Percentiles rank a stretch among this genome's conserved stretches.
phyloP scores from a whole-genome alignment of 2,113 vertebrate species.

The Ranitomeya variabilis region DNA sequence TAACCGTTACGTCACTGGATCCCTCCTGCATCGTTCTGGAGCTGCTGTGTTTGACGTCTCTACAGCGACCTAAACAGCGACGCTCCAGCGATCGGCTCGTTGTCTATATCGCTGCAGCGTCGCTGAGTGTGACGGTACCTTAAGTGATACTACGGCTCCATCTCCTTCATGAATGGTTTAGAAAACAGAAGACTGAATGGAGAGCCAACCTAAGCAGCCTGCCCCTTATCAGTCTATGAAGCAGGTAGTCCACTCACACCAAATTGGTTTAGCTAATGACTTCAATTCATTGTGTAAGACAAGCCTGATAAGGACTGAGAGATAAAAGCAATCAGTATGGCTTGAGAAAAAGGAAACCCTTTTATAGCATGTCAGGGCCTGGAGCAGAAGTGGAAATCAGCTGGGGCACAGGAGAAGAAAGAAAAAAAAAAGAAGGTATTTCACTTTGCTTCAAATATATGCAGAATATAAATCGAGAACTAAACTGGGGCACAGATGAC shows the following conservation, averaged over 20 bases:
- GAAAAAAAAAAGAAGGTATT: not conserved
- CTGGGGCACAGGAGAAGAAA: not conserved
- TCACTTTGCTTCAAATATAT: not conserved
- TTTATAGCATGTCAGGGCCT: conserved; percentile 13
- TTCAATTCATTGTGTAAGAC: conserved; percentile 36
- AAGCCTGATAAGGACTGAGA: not conserved
- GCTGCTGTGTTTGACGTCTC: no score
- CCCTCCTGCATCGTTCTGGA: no score
- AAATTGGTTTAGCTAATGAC: conserved; percentile 28
- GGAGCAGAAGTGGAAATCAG: not conserved
- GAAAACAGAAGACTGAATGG: not conserved
- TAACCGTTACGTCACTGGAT: no score
- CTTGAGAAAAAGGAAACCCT: conserved; percentile 4
- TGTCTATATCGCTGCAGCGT: no score
- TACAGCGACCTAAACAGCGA: no score
- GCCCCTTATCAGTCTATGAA: not conserved
- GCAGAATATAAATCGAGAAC: not conserved
- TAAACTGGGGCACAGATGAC: not conserved
- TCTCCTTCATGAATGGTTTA: not conserved
- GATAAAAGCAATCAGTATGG: not conserved
- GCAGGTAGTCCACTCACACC: conserved; percentile 26
- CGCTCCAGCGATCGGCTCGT: no score
- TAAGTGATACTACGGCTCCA: not conserved
- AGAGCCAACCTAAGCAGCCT: not conserved
- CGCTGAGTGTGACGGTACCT: no score